These are phyloP conservation scores for Polyommatus iphigenia DNA, from an alignment of 2,888 invertebrate species.

Conservation along the genomic window DNA sequence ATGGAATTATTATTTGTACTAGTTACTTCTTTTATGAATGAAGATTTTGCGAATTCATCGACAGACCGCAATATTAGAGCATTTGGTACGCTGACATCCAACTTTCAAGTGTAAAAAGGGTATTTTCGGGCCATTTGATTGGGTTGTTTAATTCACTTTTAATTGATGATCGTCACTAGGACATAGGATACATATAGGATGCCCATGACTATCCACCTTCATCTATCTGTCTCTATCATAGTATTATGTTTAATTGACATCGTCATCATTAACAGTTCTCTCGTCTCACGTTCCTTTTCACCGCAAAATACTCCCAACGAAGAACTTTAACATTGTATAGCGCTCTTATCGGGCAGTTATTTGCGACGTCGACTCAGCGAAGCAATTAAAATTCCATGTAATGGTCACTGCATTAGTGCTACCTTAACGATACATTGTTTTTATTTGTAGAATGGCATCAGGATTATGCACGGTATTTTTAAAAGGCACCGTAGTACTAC, in stretches of 20 bases:
- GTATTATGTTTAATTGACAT: not conserved
- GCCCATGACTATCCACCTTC: no score
- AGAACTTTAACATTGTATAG: not conserved
- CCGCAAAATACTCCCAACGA: not conserved
- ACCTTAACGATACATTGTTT: conserved; percentile 21
- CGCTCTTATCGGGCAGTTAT: not conserved
- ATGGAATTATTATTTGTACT: not conserved
- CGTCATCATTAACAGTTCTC: not conserved
- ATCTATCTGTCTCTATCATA: no score
- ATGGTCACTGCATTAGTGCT: conserved; percentile 12
- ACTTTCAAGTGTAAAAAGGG: no score
- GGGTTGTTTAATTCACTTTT: no score
- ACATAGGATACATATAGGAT: no score
- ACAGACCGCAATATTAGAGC: no score
- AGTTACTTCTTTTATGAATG: no score
- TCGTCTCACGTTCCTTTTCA: not conserved
- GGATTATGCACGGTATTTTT: not conserved
- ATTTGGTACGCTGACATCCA: no score
- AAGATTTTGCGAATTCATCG: no score
- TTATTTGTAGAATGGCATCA: conserved; percentile 7
- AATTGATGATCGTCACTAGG: no score
- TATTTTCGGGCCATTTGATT: no score
- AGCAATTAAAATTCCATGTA: conserved; percentile 12
- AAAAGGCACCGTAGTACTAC: not conserved
- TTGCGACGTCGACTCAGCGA: not conserved